A percentile compares a stretch with the other conserved stretches of the same genome.
phyloP scores from a whole-genome alignment of 1,140 invertebrate genomes.

The Drosophila cardini region DNA sequence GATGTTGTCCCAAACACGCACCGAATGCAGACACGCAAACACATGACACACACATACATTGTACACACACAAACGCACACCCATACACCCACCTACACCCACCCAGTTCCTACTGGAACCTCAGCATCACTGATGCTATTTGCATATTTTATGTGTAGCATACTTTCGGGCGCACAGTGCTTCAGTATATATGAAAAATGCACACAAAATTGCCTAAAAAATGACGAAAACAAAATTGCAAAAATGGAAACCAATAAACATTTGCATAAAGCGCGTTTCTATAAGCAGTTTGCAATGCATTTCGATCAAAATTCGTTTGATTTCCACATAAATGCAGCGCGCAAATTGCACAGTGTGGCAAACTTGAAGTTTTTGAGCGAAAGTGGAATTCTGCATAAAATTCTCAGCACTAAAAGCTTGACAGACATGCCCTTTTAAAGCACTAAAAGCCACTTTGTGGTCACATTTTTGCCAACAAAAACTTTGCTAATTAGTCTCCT shows the following conservation, averaged over 20 bases:
- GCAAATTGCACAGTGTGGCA: background rate
- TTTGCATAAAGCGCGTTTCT: conserved; percentile 32
- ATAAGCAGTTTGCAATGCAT: background rate
- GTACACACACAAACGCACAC: conserved; percentile 5
- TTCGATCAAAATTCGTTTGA: background rate
- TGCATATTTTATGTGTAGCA: conserved; percentile 58
- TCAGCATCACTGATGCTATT: conserved; percentile 33
- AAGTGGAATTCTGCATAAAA: background rate
- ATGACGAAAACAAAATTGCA: conserved; percentile 5
- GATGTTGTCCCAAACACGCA: conserved; percentile 54
- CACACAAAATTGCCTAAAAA: conserved; percentile 35
- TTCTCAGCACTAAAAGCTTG: too few species aligned
- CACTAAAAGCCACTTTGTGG: conserved; percentile 3
- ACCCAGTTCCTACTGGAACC: background rate
- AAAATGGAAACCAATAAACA: background rate
- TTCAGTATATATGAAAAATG: conserved; percentile 24
- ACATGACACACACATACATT: background rate
- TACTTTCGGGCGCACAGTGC: conserved; percentile 67
- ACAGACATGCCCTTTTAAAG: background rate
- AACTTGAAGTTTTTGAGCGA: background rate
- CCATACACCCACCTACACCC: conserved; percentile 8
- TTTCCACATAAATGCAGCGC: background rate
- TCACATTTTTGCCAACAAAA: background rate
- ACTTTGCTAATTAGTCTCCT: background rate
- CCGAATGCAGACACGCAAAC: background rate